Evolutionary conservation across 2,797 vertebrate species (phyloP).

Genomic region (Liparis tanakae): DNA sequence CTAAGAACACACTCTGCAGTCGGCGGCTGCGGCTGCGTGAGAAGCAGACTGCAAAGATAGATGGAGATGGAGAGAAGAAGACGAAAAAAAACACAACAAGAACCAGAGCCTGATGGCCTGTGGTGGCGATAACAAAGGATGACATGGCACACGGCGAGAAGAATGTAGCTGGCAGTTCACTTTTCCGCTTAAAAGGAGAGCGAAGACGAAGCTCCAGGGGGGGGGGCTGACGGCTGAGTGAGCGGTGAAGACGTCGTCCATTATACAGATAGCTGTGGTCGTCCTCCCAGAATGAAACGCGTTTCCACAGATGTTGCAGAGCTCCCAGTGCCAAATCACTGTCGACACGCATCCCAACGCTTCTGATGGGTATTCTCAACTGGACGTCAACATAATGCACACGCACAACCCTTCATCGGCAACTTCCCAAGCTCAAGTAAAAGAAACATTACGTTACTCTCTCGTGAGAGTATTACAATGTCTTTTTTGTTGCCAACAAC

Average conservation of each 20-base stretch:
- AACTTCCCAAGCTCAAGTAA: neutral
- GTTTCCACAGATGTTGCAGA: slow-evolving; percentile 30
- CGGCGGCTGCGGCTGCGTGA: neutral
- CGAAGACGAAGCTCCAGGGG: slow-evolving; percentile 19
- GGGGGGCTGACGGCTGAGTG: slow-evolving; percentile 38
- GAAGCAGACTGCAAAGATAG: neutral
- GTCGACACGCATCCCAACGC: neutral
- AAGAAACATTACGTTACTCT: neutral
- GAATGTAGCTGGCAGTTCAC: slow-evolving; percentile 13
- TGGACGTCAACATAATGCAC: neutral
- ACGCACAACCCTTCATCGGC: neutral
- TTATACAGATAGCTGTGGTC: slow-evolving; percentile 56
- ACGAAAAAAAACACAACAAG: neutral
- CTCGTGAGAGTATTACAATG: fast-evolving
- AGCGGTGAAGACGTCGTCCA: slow-evolving; percentile 46
- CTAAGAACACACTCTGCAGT: neutral
- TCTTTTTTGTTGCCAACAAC: neutral
- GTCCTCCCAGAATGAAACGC: slow-evolving; percentile 33
- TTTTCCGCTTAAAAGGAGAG: slow-evolving; percentile 26
- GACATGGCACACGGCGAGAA: slow-evolving; percentile 1
- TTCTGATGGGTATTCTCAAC: neutral
- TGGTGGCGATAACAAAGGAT: neutral
- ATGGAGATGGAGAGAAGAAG: too few relatives aligned
- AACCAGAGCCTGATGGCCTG: neutral
- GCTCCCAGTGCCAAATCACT: slow-evolving; percentile 5